Percentiles rank a stretch among this genome's conserved stretches.
Evolutionary conservation across 1,140 invertebrate genomes (phyloP).

Genomic region (Lepidotrigona ventralis): DNA sequence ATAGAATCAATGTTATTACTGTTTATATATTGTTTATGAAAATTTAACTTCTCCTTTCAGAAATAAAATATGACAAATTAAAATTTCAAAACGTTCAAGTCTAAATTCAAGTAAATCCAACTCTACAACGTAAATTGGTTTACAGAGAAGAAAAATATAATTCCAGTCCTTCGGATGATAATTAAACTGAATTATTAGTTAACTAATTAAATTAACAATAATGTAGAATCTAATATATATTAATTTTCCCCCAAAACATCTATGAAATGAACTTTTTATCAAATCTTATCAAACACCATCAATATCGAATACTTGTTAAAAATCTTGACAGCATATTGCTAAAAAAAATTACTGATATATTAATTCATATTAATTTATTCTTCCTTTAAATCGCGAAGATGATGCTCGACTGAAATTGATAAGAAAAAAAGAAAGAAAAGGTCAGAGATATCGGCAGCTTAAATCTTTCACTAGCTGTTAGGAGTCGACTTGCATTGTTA

Average conservation of each 20-base stretch:
- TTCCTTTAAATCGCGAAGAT: background rate
- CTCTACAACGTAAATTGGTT: background rate
- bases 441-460: conserved; percentile 12
- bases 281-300: background rate
- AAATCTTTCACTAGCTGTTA: conserved; percentile 65
- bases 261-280: too few species aligned
- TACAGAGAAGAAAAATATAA: background rate
- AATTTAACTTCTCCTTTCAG: background rate
- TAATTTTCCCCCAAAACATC: too few species aligned
- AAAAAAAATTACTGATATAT: background rate
- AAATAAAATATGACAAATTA: background rate
- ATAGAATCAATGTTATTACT: background rate
- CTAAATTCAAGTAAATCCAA: background rate
- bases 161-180: background rate
- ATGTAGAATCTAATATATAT: too few species aligned
- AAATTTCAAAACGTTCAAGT: background rate
- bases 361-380: background rate
- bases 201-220: too few species aligned
- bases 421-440: background rate
- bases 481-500: conserved; percentile 70
- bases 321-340: background rate
- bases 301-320: background rate
- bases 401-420: background rate
- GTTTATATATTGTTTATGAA: background rate
- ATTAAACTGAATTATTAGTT: background rate